These are phyloP conservation scores for Tetraneura akinire DNA, from an alignment of 1,140 invertebrate species.

Conservation along the genomic window DNA sequence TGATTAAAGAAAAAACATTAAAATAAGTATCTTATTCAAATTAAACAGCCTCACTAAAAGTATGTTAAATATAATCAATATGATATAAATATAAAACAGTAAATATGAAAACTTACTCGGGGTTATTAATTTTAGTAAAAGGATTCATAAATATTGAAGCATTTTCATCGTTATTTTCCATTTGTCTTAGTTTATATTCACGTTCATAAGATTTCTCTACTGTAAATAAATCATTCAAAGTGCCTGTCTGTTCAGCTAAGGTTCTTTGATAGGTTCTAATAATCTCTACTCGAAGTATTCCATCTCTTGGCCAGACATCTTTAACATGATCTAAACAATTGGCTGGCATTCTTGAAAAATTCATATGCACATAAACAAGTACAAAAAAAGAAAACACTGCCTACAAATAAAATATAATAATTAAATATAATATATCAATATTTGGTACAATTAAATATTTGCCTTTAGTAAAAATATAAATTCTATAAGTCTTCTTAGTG, in stretches of 20 bases:
- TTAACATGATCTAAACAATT: constrained; percentile 90
- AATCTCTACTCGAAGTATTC: constrained; percentile 93
- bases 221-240: constrained; percentile 69
- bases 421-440: background rate
- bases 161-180: constrained; percentile 42
- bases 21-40: too few relatives aligned
- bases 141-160: constrained; percentile 21
- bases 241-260: constrained; percentile 56
- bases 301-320: constrained; percentile 90
- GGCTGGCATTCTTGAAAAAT: constrained; percentile 88
- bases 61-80: too few relatives aligned
- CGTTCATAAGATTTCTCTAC: constrained; percentile 81
- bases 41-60: too few relatives aligned
- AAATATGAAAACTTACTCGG: constrained; percentile 11
- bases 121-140: constrained; percentile 28
- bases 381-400: constrained; percentile 87
- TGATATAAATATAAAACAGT: too few relatives aligned
- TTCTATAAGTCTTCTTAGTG: constrained; percentile 84
- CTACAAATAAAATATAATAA: constrained; percentile 60
- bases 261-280: constrained; percentile 61
- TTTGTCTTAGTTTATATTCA: constrained; percentile 64
- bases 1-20: too few relatives aligned
- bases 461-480: constrained; percentile 87
- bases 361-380: constrained; percentile 91
- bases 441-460: constrained; percentile 53